These are phyloP conservation scores for Psylliodes chrysocephalus DNA, from an alignment of 2,888 invertebrate genomes.

Conservation along the genomic window DNA sequence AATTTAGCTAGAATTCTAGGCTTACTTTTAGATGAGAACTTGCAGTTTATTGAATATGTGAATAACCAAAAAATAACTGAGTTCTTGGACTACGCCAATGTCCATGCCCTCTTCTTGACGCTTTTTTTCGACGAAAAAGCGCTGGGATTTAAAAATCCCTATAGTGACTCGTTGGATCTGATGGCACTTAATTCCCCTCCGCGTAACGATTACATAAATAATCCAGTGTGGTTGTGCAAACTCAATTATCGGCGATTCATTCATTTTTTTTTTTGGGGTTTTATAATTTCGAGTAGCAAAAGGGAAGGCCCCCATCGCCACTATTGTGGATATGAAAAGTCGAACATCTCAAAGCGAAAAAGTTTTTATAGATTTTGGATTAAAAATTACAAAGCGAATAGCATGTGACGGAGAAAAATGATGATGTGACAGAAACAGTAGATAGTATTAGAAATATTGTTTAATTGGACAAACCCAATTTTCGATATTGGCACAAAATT, in stretches of 20 bases:
- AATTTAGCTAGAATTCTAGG: too few species aligned
- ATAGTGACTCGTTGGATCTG: conserved; percentile 44
- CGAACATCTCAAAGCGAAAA: neutral
- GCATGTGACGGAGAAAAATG: too few species aligned
- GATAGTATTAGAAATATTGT: too few species aligned
- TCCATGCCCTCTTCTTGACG: conserved; percentile 17
- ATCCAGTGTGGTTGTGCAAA: conserved; percentile 56
- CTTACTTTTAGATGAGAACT: too few species aligned
- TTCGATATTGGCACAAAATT: too few species aligned
- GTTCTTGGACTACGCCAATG: conserved; percentile 9
- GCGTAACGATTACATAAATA: conserved; percentile 51
- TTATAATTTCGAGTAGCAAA: conserved; percentile 21
- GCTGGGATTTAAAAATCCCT: conserved; percentile 47
- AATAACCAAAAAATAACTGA: too few species aligned
- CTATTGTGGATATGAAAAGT: conserved; percentile 7
- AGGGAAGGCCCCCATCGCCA: neutral
- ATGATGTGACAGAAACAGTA: too few species aligned
- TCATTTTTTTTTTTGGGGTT: conserved; percentile 28
- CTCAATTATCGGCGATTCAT: conserved; percentile 62
- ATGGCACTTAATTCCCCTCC: conserved; percentile 34
- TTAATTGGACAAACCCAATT: too few species aligned
- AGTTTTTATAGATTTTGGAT: neutral
- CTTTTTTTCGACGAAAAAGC: conserved; percentile 35
- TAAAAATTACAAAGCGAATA: too few species aligned
- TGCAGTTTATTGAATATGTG: too few species aligned